A percentile compares a stretch with the other conserved stretches of the same genome.
Evolutionary conservation across 2,888 invertebrate species (phyloP).

Genomic region (Diarsia rubi): DNA sequence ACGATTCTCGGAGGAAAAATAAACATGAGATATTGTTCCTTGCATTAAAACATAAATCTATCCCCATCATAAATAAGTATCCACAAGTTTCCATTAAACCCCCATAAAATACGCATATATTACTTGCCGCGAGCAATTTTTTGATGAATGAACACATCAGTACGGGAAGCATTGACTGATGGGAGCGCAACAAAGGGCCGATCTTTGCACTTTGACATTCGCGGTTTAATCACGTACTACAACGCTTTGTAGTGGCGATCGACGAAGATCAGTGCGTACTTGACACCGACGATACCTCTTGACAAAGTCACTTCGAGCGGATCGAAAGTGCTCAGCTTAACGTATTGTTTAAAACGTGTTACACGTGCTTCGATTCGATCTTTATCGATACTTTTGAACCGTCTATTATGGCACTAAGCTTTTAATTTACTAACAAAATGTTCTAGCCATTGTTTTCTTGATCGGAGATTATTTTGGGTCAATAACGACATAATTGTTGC

Average conservation of each 20-base stretch:
- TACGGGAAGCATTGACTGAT: constrained; percentile 82
- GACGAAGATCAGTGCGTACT: constrained; percentile 81
- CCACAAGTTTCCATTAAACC: constrained; percentile 54
- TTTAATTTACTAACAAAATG: constrained; percentile 67
- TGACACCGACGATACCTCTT: constrained; percentile 86
- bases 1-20: neutral
- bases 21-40: constrained; percentile 6
- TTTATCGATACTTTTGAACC: constrained; percentile 69
- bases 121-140: constrained; percentile 78
- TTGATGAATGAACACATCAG: constrained; percentile 87
- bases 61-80: constrained; percentile 36
- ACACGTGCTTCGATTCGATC: constrained; percentile 72
- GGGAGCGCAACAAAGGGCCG: constrained; percentile 82
- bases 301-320: constrained; percentile 81
- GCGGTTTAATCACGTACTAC: constrained; percentile 90
- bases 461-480: constrained; percentile 49
- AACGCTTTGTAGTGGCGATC: constrained; percentile 75
- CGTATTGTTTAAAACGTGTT: constrained; percentile 71
- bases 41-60: constrained; percentile 40
- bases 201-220: constrained; percentile 91
- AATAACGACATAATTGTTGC: constrained; percentile 61
- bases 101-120: constrained; percentile 63
- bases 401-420: constrained; percentile 58
- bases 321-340: constrained; percentile 69
- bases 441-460: constrained; percentile 52